Conservation (phyloP, 1,140 invertebrate genomes). For the Lepidostoma basale region DNA sequence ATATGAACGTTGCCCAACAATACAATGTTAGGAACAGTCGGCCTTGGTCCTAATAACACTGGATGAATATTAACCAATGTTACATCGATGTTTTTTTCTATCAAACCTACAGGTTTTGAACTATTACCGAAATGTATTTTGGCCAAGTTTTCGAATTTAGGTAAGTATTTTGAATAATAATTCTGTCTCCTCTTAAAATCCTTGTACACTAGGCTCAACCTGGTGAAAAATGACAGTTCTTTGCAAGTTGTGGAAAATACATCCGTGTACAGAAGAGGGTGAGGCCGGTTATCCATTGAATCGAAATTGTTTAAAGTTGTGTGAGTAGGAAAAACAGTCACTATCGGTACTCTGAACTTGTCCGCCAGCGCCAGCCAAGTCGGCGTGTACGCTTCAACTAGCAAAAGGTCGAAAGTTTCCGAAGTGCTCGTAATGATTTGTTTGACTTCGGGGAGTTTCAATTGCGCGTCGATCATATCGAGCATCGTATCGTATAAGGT, state of each 20-base stretch:
- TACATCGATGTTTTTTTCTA: constrained; percentile 47
- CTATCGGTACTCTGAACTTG: constrained; percentile 49
- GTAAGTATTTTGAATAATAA: constrained; percentile 29
- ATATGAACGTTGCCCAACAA: constrained; percentile 46
- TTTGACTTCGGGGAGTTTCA: constrained; percentile 45
- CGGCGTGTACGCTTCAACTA: constrained; percentile 48
- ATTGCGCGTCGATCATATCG: constrained; percentile 27
- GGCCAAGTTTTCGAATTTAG: constrained; percentile 43
- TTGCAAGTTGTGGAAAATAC: constrained; percentile 36
- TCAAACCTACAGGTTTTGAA: constrained; percentile 42
- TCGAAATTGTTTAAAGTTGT: constrained; percentile 41
- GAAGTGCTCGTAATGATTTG: constrained; percentile 48
- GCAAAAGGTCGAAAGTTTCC: constrained; percentile 51
- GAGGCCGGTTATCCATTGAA: constrained; percentile 49
- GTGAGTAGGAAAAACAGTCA: constrained; percentile 48
- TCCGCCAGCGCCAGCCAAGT: constrained; percentile 47
- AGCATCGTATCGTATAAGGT: constrained; percentile 29
- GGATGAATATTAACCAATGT: constrained; percentile 49
- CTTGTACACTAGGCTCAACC: constrained; percentile 47
- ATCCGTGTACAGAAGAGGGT: constrained; percentile 49
- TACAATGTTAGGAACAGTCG: constrained; percentile 42
- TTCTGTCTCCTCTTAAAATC: constrained; percentile 36
- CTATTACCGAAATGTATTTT: constrained; percentile 48
- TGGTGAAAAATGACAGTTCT: constrained; percentile 48
- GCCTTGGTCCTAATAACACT: constrained; percentile 43